phyloP scores from a whole-genome alignment of 2,113 vertebrate species.

The Campylomormyrus numenius region DNA sequence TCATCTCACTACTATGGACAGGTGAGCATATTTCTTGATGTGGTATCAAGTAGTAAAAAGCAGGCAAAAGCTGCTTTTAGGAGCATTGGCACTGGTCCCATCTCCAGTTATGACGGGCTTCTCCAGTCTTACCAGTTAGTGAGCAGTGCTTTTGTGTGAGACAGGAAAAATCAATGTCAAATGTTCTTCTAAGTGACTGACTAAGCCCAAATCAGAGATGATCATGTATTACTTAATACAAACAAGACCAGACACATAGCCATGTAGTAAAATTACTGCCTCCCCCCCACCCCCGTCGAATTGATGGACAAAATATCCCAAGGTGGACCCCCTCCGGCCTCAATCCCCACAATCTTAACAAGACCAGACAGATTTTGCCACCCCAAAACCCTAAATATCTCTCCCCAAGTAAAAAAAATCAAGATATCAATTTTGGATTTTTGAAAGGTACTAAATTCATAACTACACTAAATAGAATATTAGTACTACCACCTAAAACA shows the following conservation, averaged over 20 bases:
- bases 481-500: background rate
- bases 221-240: background rate
- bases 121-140: background rate
- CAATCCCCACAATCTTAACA: background rate
- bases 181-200: background rate
- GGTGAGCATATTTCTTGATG: background rate
- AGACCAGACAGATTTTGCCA: background rate
- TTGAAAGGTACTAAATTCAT: background rate
- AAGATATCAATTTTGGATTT: background rate
- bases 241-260: background rate
- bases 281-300: background rate
- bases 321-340: background rate
- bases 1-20: background rate
- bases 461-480: background rate
- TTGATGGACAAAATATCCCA: background rate
- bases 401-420: background rate
- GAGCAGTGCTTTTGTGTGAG: background rate
- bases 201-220: background rate
- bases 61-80: background rate
- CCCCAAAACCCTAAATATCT: background rate
- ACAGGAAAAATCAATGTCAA: background rate
- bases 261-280: background rate
- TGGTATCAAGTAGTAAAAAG: background rate
- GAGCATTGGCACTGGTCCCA: background rate
- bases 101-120: background rate